Evolutionary conservation across 2,797 vertebrate species (phyloP).

Genomic region (Sebastes hopkinsi): DNA sequence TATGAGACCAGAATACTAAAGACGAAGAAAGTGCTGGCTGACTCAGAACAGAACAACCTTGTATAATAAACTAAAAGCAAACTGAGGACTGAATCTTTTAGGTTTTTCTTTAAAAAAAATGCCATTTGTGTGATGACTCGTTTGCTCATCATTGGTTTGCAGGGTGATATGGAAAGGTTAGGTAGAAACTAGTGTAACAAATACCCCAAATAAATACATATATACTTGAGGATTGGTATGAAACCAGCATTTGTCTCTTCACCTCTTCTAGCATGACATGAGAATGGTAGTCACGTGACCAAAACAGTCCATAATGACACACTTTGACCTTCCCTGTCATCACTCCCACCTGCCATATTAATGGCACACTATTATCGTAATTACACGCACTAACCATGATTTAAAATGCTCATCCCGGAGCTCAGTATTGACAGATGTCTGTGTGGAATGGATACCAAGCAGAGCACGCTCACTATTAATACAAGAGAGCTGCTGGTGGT

Average conservation of each 20-base stretch:
- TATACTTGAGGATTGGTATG: not conserved
- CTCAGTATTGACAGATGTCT: constrained; percentile 51
- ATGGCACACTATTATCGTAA: constrained; percentile 50
- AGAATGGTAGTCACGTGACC: constrained; percentile 68
- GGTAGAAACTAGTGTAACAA: not conserved
- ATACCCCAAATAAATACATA: not conserved
- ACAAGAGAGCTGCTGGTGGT: constrained; percentile 37
- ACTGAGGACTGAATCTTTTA: not conserved
- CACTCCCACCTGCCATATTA: constrained; percentile 69
- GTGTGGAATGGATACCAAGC: constrained; percentile 31
- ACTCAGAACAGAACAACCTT: constrained; percentile 58
- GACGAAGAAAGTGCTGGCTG: constrained; percentile 64
- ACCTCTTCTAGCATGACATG: constrained; percentile 26
- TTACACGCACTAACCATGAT: constrained; percentile 49
- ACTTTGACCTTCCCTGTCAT: constrained; percentile 79
- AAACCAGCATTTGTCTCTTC: constrained; percentile 2
- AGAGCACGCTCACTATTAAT: constrained; percentile 25
- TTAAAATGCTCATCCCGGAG: constrained; percentile 34
- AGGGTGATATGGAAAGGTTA: not conserved
- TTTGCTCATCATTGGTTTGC: not conserved
- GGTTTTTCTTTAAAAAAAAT: not conserved
- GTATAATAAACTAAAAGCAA: constrained; percentile 31
- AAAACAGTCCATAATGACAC: constrained; percentile 66
- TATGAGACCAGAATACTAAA: constrained; percentile 80
- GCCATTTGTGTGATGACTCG: not conserved